Evolutionary conservation across 2,113 vertebrate species (phyloP).

Genomic region (Leptodactylus fuscus): DNA sequence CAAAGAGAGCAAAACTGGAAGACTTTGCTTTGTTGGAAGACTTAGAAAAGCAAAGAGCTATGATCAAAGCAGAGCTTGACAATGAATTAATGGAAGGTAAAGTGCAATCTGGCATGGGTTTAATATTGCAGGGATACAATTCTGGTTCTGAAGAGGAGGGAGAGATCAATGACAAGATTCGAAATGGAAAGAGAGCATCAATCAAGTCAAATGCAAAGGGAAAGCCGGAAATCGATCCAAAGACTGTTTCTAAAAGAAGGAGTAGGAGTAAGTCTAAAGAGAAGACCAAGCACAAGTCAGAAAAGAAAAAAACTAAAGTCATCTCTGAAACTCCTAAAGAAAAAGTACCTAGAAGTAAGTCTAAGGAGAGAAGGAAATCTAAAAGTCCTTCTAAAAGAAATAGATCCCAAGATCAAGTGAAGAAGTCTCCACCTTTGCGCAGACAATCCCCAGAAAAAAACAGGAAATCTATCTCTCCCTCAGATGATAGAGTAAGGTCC

Average conservation of each 20-base stretch:
- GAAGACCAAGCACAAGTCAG: slow-evolving; percentile 84
- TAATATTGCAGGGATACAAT: slow-evolving; percentile 97
- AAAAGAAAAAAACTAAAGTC: slow-evolving; percentile 85
- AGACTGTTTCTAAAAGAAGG: slow-evolving; percentile 83
- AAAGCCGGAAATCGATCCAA: slow-evolving; percentile 87
- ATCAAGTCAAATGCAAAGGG: slow-evolving; percentile 81
- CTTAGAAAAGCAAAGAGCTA: slow-evolving; percentile 95
- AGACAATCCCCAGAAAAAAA: slow-evolving; percentile 79
- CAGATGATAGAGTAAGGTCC: slow-evolving; percentile 72
- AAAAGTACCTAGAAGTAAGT: slow-evolving; percentile 82
- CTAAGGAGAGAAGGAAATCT: slow-evolving; percentile 87
- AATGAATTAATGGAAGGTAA: slow-evolving; percentile 98
- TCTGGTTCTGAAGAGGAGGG: slow-evolving; percentile 97
- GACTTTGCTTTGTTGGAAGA: slow-evolving; percentile 95
- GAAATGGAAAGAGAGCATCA: slow-evolving; percentile 85
- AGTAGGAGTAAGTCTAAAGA: slow-evolving; percentile 90
- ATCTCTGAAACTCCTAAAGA: slow-evolving; percentile 76
- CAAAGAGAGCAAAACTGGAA: slow-evolving; percentile 93
- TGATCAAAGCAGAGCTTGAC: slow-evolving; percentile 98
- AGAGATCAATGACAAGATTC: slow-evolving; percentile 84
- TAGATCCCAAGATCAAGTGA: slow-evolving; percentile 83
- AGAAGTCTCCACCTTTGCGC: slow-evolving; percentile 76
- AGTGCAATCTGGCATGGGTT: slow-evolving; percentile 97
- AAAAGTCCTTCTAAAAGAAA: slow-evolving; percentile 81
- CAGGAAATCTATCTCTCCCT: slow-evolving; percentile 75